Percentiles rank a stretch among this genome's conserved stretches.
Evolutionary conservation across 2,113 vertebrate species (phyloP).

Genomic region (Macrotus californicus): DNA sequence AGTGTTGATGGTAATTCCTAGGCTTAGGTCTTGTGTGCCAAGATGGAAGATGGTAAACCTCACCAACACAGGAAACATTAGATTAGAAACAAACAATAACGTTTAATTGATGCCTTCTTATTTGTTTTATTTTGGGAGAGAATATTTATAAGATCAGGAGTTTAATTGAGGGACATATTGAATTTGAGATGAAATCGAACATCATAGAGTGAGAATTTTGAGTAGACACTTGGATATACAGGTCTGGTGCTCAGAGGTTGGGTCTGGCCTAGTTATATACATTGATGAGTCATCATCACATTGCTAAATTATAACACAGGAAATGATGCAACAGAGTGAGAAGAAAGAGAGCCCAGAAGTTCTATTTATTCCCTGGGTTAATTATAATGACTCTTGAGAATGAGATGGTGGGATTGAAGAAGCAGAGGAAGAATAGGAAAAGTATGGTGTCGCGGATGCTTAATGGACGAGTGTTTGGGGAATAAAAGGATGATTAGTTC

Average conservation of each 20-base stretch:
- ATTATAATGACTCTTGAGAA: not conserved
- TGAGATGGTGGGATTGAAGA: not conserved
- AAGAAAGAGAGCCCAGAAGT: not conserved
- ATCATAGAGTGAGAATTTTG: not conserved
- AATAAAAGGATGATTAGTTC: not conserved
- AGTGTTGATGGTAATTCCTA: not conserved
- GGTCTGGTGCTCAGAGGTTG: not conserved
- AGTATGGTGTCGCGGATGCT: not conserved
- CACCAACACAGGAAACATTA: not conserved
- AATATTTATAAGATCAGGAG: not conserved
- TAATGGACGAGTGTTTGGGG: not conserved
- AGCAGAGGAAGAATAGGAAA: not conserved
- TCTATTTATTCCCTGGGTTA: not conserved
- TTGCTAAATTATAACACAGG: not conserved
- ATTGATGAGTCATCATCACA: not conserved
- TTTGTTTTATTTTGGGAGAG: not conserved
- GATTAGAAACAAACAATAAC: not conserved
- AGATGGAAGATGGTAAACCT: not conserved
- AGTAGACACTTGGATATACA: not conserved
- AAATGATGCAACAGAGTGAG: not conserved
- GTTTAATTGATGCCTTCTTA: not conserved
- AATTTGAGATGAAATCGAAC: not conserved
- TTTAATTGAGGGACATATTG: not conserved
- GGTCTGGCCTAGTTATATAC: not conserved
- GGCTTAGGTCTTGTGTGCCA: not conserved